Evolutionary conservation across 2,888 invertebrate genomes (phyloP), one percentile per base, ranked within the genome.

Genomic region (Drosophila colorata): DNA sequence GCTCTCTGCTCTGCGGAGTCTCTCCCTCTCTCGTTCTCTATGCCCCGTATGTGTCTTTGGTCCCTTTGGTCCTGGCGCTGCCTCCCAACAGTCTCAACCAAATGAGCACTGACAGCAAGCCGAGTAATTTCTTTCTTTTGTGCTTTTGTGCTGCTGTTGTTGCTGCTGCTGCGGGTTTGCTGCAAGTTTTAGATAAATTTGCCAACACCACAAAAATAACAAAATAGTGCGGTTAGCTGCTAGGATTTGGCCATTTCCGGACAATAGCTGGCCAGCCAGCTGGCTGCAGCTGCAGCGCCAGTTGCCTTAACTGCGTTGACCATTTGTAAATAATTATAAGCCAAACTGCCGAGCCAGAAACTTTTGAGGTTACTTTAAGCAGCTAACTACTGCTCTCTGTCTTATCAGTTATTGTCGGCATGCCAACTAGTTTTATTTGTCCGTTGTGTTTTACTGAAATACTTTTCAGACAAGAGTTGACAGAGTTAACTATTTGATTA

Each of bases 41-140:
- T 53, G 53, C 20, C 43, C 25, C 37, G 40, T 65, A 51, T 85
- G 66, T 64, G 64, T 53, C 60, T 40, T 40, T 11, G 52, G 63
- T 63, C 69, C 52, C 57, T 14, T 63, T 51, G 49, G 18, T 44
- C 44, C 44, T 53, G 31, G 35, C 28, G 13, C 44, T 55, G 44
- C 56, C 49, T 60, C 57, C 63, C 61, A 57, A 41, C 80, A 67
- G 69, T 38, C 33, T 28, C 67, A 58, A 44, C 87, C 84, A 83
- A 83, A 83, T 84, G 89, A 87, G 85, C 78, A 70, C 89, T 84
- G 83, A 77, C 85, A 88, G 87, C 67, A 52, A 72, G 74, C 58
- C 64, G 59, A 68, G 52, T 72, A 72, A 75, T 59, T 72, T 63
- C 63, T 55, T 79, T 85, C 61, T 49, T 68, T 63, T 76, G 44